Conservation (phyloP, 2,797 vertebrate species). For the Anniella stebbinsi region DNA sequence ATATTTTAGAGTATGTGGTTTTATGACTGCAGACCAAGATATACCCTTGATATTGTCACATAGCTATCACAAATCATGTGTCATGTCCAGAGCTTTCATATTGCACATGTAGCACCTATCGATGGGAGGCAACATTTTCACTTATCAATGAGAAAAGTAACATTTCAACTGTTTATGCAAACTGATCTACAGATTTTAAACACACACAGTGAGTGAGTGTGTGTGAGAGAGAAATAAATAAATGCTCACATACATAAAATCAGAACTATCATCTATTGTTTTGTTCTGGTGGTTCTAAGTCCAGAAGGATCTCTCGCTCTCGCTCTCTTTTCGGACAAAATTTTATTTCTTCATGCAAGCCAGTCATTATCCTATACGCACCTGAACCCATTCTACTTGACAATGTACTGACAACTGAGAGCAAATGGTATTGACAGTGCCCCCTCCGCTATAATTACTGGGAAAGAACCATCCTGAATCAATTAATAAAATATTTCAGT, state of each 20-base stretch:
- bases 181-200: neutral
- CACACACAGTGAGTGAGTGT: no score
- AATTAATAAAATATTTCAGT: slow-evolving; percentile 65
- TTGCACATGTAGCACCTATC: neutral
- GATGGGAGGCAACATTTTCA: neutral
- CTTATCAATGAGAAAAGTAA: neutral
- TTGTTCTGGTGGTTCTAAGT: neutral
- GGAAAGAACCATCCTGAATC: slow-evolving; percentile 61
- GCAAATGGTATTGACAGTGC: slow-evolving; percentile 65
- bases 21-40: neutral
- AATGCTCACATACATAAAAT: neutral
- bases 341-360: slow-evolving; percentile 23
- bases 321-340: slow-evolving; percentile 20
- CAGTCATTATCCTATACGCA: slow-evolving; percentile 43
- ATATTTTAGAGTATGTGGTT: neutral
- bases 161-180: neutral
- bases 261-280: slow-evolving; percentile 2
- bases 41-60: neutral
- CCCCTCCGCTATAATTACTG: slow-evolving; percentile 59
- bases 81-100: neutral
- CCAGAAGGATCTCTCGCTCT: neutral
- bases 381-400: slow-evolving; percentile 48
- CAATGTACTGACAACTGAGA: slow-evolving; percentile 50
- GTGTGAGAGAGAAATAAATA: neutral
- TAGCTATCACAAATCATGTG: neutral